Evolutionary conservation across 2,113 vertebrate species (phyloP).

Genomic region (Prochilodus magdalenae): DNA sequence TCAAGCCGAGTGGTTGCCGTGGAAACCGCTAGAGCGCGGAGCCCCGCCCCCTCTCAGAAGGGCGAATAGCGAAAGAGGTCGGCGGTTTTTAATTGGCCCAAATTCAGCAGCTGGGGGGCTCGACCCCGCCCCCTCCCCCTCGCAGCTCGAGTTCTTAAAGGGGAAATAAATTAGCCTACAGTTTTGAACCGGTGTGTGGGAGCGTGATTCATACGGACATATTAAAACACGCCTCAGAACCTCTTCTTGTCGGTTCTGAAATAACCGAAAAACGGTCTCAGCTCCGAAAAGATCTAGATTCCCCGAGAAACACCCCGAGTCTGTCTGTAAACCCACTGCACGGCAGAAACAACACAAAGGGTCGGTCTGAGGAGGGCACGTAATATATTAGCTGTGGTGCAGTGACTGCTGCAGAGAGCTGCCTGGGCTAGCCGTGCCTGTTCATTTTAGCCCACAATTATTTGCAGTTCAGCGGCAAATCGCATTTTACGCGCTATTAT

Average conservation of each 20-base stretch:
- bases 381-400: not conserved
- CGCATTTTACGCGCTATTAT: not conserved
- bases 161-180: constrained; percentile 54
- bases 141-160: constrained; percentile 60
- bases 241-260: not conserved
- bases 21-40: constrained; percentile 62
- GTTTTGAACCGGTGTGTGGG: constrained; percentile 24
- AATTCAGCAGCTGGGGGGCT: constrained; percentile 55
- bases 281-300: not conserved
- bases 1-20: constrained; percentile 65
- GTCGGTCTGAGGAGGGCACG: not conserved
- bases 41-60: constrained; percentile 50
- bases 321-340: not conserved
- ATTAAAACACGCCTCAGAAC: not conserved
- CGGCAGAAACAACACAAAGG: not conserved
- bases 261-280: not conserved
- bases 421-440: too few species aligned
- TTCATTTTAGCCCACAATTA: not conserved
- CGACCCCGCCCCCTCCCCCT: constrained; percentile 48
- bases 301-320: not conserved
- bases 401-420: not conserved
- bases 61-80: constrained; percentile 47
- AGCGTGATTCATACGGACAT: constrained; percentile 8
- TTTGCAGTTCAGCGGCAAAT: not conserved
- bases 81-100: constrained; percentile 64